A percentile compares a stretch with the other conserved stretches of the same genome.
Evolutionary conservation across 2,888 invertebrate species (phyloP).

Genomic region (Baronia brevicornis): DNA sequence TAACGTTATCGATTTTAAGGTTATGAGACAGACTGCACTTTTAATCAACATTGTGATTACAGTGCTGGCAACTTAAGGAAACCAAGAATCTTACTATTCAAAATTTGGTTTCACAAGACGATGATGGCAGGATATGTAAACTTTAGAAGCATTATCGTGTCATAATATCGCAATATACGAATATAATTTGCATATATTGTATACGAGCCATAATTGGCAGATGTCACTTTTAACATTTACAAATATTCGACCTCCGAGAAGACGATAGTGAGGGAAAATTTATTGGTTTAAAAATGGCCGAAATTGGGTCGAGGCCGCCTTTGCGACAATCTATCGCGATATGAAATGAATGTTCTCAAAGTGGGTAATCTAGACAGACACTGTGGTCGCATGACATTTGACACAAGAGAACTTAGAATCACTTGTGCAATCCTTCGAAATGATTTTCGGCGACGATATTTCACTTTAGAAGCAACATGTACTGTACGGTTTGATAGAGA

Average conservation of each 20-base stretch:
- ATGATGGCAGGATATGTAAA: background rate
- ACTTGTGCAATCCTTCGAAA: slow-evolving; percentile 6
- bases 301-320: slow-evolving; percentile 12
- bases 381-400: slow-evolving; percentile 9
- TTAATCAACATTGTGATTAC: too few relatives aligned
- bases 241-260: slow-evolving; percentile 5
- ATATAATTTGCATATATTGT: slow-evolving; percentile 1
- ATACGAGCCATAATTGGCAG: slow-evolving; percentile 5
- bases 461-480: background rate
- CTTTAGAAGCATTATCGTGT: background rate
- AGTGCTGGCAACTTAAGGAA: too few relatives aligned
- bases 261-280: slow-evolving; percentile 9
- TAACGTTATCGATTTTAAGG: too few relatives aligned
- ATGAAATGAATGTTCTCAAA: slow-evolving; percentile 9
- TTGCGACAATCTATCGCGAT: slow-evolving; percentile 11
- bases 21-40: too few relatives aligned
- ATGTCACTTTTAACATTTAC: slow-evolving; percentile 10
- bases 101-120: too few relatives aligned
- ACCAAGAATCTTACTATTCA: too few relatives aligned
- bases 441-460: slow-evolving; percentile 9
- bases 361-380: slow-evolving; percentile 5
- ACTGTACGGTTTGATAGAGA: too few relatives aligned
- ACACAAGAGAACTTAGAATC: slow-evolving; percentile 12
- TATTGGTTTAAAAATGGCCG: slow-evolving; percentile 11
- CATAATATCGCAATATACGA: slow-evolving; percentile 1